A percentile compares a stretch with the other conserved stretches of the same genome.
Evolutionary conservation across 1,140 invertebrate genomes (phyloP).

Genomic region (Scaptomyza graminum): DNA sequence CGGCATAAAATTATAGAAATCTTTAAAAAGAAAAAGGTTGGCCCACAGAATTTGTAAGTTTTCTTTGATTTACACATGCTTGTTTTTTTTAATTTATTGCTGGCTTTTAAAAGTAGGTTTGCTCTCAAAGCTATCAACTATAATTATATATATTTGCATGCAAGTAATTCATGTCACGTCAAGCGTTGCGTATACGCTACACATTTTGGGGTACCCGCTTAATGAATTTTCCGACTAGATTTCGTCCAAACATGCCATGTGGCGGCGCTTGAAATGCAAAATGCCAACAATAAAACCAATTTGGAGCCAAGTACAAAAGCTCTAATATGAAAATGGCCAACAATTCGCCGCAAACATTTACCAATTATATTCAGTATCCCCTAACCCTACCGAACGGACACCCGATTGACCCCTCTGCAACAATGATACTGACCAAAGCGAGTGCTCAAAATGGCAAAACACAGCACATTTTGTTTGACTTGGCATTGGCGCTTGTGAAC

Average conservation of each 20-base stretch:
- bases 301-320: slow-evolving; percentile 59
- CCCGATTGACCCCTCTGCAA: too few relatives aligned
- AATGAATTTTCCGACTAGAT: neutral
- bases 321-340: slow-evolving; percentile 62
- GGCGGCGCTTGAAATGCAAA: slow-evolving; percentile 28
- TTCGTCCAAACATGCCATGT: neutral
- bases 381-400: neutral
- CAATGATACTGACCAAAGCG: neutral
- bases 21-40: too few relatives aligned
- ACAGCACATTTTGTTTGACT: slow-evolving; percentile 42
- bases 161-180: too few relatives aligned
- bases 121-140: too few relatives aligned
- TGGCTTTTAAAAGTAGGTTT: too few relatives aligned
- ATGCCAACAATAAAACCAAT: slow-evolving; percentile 63
- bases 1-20: too few relatives aligned
- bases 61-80: too few relatives aligned
- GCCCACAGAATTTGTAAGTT: too few relatives aligned
- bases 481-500: slow-evolving; percentile 38
- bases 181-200: slow-evolving; percentile 15
- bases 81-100: too few relatives aligned
- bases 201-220: neutral
- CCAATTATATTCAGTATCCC: slow-evolving; percentile 65
- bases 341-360: slow-evolving; percentile 66
- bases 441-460: slow-evolving; percentile 31
- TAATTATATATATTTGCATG: too few relatives aligned